Evolutionary conservation across 30 jellyfish, hydroid and myxozoan genomes (phyloP), one percentile per base, ranked within the genome.

Genomic region (Aurelia aurita): DNA sequence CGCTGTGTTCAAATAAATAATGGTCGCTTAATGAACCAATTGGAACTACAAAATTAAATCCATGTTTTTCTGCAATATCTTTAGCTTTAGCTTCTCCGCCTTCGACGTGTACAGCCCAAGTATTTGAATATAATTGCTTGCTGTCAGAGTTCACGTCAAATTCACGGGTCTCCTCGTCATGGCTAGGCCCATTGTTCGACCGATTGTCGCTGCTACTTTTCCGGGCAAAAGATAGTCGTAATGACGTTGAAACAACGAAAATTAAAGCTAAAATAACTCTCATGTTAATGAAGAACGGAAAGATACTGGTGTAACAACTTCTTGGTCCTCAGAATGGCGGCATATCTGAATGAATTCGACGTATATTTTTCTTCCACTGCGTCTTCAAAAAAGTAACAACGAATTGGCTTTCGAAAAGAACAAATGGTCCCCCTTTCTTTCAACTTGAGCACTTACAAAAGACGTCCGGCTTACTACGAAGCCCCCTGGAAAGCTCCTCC

Each of bases 81-180:
- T 85, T 75, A 19, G 97, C 98, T 58, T 49, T 77, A 27, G 71
- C 67, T 57, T 58, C 89, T 19, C 97, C 98, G 53, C 92, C 97
- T 47, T 76, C 90, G 1, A 88, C 60, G 34, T 93, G 87, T 28
- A 93, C 83, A 55, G 82, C 98, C 98, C 98, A 93, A 35, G 89
- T 87, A 84, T 93, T 93, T 14, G 98, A 87, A 82, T 44, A 92
- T 35, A 76, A 22, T 51, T 85, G 95, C 51, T 69, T 87, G n/a
- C 59, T 47, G 7, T 77, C 79, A 27, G 72, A 23, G 5, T 65
- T 57, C 71, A 23, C 60, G 22, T 32, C 80, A 25, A 27, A 46
- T 16, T 68, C 80, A 68, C 58, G 58, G 49, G 47, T 14, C 13
- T 64, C 77, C 79, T 45, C 44, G 44, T 72, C 79, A 8, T 58